Conservation (phyloP, 2,888 invertebrate species). For the Metallyticus violacea region DNA sequence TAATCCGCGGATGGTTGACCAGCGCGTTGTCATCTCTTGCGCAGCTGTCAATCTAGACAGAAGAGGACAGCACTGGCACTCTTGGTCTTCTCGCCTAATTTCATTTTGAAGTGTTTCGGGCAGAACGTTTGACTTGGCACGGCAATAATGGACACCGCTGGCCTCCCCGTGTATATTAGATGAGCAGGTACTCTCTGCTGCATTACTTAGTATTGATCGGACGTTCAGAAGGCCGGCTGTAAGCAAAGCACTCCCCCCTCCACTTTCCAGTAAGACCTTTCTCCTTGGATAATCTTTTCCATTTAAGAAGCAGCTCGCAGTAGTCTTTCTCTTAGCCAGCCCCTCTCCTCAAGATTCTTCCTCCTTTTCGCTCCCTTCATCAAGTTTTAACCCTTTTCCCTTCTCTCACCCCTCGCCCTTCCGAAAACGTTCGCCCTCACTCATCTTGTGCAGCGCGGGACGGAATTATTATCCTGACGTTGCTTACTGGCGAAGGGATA, state of each 20-base stretch:
- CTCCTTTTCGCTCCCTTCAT: conserved; percentile 1
- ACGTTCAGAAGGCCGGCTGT: neutral
- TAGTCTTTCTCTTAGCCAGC: conserved; percentile 19
- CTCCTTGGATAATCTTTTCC: conserved; percentile 33
- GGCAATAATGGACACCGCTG: neutral
- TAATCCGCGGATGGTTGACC: too few relatives aligned
- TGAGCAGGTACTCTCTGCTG: neutral
- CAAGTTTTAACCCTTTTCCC: conserved; percentile 32
- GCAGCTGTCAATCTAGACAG: too few relatives aligned
- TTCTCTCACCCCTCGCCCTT: neutral
- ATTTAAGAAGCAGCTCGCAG: conserved; percentile 33
- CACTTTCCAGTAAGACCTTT: conserved; percentile 7
- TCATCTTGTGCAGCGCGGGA: neutral
- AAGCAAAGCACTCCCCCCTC: neutral
- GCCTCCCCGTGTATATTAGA: neutral
- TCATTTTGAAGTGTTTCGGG: conserved; percentile 12
- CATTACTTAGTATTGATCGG: conserved; percentile 16
- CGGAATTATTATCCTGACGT: conserved; percentile 6
- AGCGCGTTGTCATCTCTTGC: too few relatives aligned
- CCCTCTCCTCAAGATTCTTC: neutral
- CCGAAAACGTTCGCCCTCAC: neutral
- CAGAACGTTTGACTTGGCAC: neutral
- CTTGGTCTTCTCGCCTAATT: neutral
- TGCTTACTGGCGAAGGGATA: neutral
- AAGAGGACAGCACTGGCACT: neutral